A percentile compares a stretch with the other conserved stretches of the same genome.
Evolutionary conservation across 2,888 invertebrate species (phyloP).

Genomic region (Helicoverpa assulta): DNA sequence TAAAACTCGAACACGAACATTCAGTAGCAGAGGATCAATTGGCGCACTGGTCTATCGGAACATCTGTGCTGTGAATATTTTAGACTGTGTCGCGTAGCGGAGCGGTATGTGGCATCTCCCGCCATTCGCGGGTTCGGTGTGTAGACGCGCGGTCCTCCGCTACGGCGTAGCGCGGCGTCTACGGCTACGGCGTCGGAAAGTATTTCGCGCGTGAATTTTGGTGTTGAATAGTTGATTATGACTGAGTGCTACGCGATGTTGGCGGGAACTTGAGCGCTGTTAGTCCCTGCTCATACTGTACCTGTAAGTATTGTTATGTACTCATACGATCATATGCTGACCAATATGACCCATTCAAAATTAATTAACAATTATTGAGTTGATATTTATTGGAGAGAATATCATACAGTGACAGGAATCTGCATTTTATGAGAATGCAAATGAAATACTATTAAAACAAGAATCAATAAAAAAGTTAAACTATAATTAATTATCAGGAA

Average conservation of each 20-base stretch:
- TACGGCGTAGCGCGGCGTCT: slow-evolving; percentile 74
- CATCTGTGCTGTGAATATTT: slow-evolving; percentile 45
- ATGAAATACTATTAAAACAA: too few relatives aligned
- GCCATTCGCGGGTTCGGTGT: slow-evolving; percentile 76
- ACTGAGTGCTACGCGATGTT: slow-evolving; percentile 61
- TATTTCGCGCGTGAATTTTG: slow-evolving; percentile 71
- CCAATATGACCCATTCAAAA: slow-evolving; percentile 1
- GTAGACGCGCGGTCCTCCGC: slow-evolving; percentile 77
- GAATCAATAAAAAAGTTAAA: too few relatives aligned
- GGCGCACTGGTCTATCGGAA: slow-evolving; percentile 51
- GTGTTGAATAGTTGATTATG: slow-evolving; percentile 61
- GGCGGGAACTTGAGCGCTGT: slow-evolving; percentile 54
- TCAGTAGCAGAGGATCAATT: slow-evolving; percentile 57
- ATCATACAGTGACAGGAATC: too few relatives aligned
- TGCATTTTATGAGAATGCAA: too few relatives aligned
- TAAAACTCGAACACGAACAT: slow-evolving; percentile 47
- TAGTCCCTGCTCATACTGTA: slow-evolving; percentile 15
- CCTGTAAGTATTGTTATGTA: slow-evolving; percentile 47
- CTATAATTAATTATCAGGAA: too few relatives aligned
- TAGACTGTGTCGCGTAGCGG: slow-evolving; percentile 54
- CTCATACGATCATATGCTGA: neutral
- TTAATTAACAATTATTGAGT: neutral
- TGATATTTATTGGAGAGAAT: neutral
- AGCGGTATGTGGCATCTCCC: slow-evolving; percentile 58
- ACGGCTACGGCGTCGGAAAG: slow-evolving; percentile 69